Conservation (phyloP, 2,888 invertebrate species). For the Ennomos quercinarius region DNA sequence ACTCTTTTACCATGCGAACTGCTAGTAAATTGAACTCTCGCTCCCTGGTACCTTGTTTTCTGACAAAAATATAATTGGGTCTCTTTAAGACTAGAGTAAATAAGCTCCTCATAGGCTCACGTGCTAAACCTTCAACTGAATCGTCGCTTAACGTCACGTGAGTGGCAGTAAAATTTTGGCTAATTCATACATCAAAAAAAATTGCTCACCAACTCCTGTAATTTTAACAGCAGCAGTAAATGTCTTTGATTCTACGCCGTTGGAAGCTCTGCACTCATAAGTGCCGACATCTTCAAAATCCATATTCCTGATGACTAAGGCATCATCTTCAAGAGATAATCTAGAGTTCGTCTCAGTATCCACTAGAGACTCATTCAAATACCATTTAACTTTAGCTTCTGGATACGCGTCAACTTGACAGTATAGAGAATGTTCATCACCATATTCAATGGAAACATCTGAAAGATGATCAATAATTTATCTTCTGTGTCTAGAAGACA, state of each 20-base stretch:
- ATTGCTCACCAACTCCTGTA: conserved; percentile 67
- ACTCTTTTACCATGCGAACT: no score
- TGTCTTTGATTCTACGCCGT: conserved; percentile 48
- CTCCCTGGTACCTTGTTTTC: no score
- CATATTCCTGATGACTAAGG: conserved; percentile 64
- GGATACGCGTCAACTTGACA: conserved; percentile 72
- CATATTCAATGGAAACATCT: conserved; percentile 68
- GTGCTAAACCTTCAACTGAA: no score
- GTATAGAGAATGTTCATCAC: conserved; percentile 54
- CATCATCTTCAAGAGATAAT: conserved; percentile 48
- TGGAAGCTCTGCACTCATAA: conserved; percentile 62
- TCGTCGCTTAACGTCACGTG: no score
- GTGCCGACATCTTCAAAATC: conserved; percentile 57
- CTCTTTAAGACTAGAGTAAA: no score
- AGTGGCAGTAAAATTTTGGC: no score
- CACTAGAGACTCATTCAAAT: conserved; percentile 58
- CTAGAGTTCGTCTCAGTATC: conserved; percentile 46
- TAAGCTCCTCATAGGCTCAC: no score
- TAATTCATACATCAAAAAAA: background rate
- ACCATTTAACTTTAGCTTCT: conserved; percentile 64
- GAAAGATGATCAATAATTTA: conserved; percentile 29
- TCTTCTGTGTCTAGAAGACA: no score
- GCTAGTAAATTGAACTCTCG: no score
- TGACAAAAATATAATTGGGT: no score
- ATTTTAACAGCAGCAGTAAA: conserved; percentile 55